Percentiles rank a stretch among this genome's conserved stretches.
Conservation (phyloP, 2,113 vertebrate species). For the Limanda limanda region DNA sequence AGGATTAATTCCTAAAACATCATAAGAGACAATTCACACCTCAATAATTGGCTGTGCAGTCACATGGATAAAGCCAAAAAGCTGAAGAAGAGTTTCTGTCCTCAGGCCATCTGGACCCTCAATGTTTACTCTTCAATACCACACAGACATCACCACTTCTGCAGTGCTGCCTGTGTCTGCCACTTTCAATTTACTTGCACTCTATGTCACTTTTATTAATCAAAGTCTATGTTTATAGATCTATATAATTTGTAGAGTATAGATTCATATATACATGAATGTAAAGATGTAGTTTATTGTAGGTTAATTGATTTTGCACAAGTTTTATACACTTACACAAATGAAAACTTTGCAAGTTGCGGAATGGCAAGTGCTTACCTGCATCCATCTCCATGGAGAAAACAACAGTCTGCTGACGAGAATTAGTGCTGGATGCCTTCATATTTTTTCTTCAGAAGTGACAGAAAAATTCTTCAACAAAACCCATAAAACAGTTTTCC, state of each 20-base stretch:
- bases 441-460: conserved; percentile 13
- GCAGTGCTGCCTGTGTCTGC: no score
- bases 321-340: neutral
- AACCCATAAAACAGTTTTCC: conserved; percentile 27
- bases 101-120: neutral
- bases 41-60: neutral
- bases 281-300: no score
- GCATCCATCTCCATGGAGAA: conserved; percentile 69
- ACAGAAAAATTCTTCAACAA: conserved; percentile 26
- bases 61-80: neutral
- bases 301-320: no score
- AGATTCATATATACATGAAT: no score
- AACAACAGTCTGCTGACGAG: conserved; percentile 41
- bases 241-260: neutral
- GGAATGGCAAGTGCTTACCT: conserved; percentile 58
- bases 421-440: conserved; percentile 20
- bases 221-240: neutral
- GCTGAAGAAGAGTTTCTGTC: neutral
- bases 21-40: neutral
- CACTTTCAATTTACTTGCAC: no score
- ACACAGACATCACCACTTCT: neutral
- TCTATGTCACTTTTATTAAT: no score
- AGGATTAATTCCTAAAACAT: neutral
- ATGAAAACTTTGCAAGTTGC: conserved; percentile 20
- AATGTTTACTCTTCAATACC: no score